Conservation (phyloP, 1,140 invertebrate genomes). For the Homarus americanus region DNA sequence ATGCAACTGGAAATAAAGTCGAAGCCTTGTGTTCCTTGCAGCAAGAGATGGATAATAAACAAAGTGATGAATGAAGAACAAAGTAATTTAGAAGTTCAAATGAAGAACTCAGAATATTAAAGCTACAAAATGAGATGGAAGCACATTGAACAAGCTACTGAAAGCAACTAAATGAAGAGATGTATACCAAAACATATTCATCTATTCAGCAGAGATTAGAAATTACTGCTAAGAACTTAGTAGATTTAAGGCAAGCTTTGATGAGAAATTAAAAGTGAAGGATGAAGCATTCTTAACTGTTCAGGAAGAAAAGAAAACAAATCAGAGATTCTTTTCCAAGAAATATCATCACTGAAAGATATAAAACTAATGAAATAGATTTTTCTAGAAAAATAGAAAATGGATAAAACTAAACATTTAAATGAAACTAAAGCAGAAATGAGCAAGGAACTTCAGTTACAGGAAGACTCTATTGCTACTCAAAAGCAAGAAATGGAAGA, state of each 20-base stretch:
- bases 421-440: background rate
- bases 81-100: background rate
- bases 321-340: background rate
- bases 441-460: background rate
- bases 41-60: background rate
- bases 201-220: background rate
- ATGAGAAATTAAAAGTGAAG: background rate
- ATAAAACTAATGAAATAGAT: background rate
- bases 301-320: background rate
- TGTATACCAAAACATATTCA: background rate
- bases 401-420: background rate
- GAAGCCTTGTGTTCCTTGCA: background rate
- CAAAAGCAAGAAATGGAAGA: slow-evolving; percentile 6
- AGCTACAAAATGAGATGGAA: background rate
- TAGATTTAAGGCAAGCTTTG: background rate
- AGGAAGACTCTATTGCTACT: background rate
- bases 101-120: background rate
- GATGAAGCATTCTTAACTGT: background rate
- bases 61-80: background rate
- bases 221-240: background rate
- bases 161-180: background rate
- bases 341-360: background rate
- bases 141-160: background rate
- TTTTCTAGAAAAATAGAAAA: background rate
- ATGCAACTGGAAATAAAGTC: background rate